A percentile compares a stretch with the other conserved stretches of the same genome.
phyloP scores from a whole-genome alignment of 2,113 vertebrate genomes.

The Arothron firmamentum region DNA sequence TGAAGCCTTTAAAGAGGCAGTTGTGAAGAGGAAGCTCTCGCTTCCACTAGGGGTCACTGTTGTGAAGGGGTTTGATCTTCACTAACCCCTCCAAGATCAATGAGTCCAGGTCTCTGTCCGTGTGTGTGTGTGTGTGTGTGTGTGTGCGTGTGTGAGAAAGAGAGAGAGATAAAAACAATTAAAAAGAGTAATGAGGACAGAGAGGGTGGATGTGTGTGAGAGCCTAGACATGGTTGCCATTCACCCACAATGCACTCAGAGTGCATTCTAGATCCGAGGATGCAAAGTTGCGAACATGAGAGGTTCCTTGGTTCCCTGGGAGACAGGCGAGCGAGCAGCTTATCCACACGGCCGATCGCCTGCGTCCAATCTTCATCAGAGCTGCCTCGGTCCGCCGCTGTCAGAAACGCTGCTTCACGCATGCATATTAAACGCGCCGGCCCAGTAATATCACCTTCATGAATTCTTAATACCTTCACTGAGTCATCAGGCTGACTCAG shows the following conservation, averaged over 20 bases:
- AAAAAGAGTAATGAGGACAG: background rate
- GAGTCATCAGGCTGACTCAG: no score
- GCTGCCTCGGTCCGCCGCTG: no score
- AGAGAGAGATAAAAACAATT: background rate
- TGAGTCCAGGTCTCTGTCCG: constrained; percentile 37
- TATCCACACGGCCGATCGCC: no score
- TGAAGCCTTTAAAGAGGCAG: no score
- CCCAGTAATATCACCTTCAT: no score
- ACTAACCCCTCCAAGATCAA: constrained; percentile 51
- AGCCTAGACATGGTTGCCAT: constrained; percentile 10
- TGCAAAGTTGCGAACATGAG: constrained; percentile 35
- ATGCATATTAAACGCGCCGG: no score
- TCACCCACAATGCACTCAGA: constrained; percentile 16
- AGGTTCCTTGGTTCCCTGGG: background rate
- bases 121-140: constrained; percentile 7
- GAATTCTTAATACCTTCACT: no score
- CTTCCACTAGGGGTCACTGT: constrained; percentile 74
- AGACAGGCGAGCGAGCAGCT: no score
- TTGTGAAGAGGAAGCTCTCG: background rate
- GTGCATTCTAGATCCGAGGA: constrained; percentile 27
- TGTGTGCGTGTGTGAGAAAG: background rate
- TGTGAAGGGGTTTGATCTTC: constrained; percentile 63
- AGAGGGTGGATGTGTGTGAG: background rate
- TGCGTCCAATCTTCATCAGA: no score
- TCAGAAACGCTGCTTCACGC: no score